Conservation (phyloP, 1,140 invertebrate species). For the Pseudomyrmex sp. region DNA sequence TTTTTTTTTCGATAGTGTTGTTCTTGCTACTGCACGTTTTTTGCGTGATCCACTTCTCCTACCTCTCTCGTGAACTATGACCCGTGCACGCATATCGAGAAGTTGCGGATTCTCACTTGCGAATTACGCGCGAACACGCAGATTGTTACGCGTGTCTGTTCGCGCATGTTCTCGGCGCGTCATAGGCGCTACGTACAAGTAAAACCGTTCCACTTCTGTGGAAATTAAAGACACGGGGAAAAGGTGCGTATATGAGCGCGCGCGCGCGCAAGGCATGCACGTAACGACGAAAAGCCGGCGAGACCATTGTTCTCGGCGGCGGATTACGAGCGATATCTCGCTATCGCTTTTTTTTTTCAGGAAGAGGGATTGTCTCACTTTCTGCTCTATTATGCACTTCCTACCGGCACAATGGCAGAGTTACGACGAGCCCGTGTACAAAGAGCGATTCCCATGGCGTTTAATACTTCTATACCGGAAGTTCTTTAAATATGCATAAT, state of each 20-base stretch:
- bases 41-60: constrained; percentile 41
- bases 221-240: constrained; percentile 27
- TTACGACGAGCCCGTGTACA: constrained; percentile 42
- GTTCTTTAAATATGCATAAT: constrained; percentile 36
- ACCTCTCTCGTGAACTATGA: constrained; percentile 20
- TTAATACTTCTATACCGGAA: constrained; percentile 43
- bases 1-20: not conserved
- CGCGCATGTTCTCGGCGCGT: not conserved
- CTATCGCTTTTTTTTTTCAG: constrained; percentile 40
- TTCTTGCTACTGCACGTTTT: constrained; percentile 17
- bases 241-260: not conserved
- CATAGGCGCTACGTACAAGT: not conserved
- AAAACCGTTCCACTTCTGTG: constrained; percentile 27
- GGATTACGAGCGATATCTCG: constrained; percentile 40
- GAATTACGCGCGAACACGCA: constrained; percentile 16
- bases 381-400: constrained; percentile 68
- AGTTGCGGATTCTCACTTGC: not conserved
- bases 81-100: constrained; percentile 16
- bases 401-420: constrained; percentile 41
- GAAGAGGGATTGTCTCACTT: constrained; percentile 63
- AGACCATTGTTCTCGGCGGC: constrained; percentile 27
- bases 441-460: constrained; percentile 62
- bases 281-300: constrained; percentile 15
- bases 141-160: constrained; percentile 14
- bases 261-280: not conserved